These are phyloP conservation scores for Drepana falcataria DNA, from an alignment of 2,888 invertebrate genomes.

Conservation along the genomic window DNA sequence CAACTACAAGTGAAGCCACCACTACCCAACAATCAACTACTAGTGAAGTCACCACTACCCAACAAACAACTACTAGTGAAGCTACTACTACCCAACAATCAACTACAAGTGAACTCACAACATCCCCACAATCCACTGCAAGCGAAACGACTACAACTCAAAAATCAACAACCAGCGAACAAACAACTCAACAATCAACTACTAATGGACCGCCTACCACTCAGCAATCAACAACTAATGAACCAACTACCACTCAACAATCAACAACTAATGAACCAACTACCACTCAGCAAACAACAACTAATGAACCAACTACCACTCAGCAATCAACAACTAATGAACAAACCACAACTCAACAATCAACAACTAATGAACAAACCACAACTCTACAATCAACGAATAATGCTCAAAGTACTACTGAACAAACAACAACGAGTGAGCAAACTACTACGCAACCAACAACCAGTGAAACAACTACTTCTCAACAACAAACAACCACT, in stretches of 20 bases:
- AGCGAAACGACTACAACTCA: constrained; percentile 20
- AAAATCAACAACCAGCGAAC: constrained; percentile 9
- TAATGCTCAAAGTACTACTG: constrained; percentile 13
- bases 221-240: constrained; percentile 11
- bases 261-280: constrained; percentile 19
- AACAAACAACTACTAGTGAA: constrained; percentile 16
- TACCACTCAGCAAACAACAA: constrained; percentile 19
- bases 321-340: constrained; percentile 23
- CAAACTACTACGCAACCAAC: constrained; percentile 18
- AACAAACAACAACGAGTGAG: constrained; percentile 14
- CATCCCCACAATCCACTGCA: constrained; percentile 11
- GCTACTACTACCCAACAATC: constrained; percentile 19
- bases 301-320: constrained; percentile 21
- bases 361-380: constrained; percentile 18
- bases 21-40: constrained; percentile 17
- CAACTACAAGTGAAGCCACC: constrained; percentile 17
- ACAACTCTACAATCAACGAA: constrained; percentile 17
- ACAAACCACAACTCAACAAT: constrained; percentile 21
- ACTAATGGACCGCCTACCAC: constrained; percentile 19
- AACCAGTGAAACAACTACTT: constrained; percentile 27
- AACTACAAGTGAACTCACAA: constrained; percentile 10
- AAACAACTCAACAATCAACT: constrained; percentile 8
- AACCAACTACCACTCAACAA: constrained; percentile 19
- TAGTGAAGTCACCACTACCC: constrained; percentile 8
- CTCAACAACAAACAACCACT: constrained; percentile 15